A percentile compares a stretch with the other conserved stretches of the same genome.
Evolutionary conservation across 2,113 vertebrate species (phyloP).

Genomic region (Rhinichthys klamathensis): DNA sequence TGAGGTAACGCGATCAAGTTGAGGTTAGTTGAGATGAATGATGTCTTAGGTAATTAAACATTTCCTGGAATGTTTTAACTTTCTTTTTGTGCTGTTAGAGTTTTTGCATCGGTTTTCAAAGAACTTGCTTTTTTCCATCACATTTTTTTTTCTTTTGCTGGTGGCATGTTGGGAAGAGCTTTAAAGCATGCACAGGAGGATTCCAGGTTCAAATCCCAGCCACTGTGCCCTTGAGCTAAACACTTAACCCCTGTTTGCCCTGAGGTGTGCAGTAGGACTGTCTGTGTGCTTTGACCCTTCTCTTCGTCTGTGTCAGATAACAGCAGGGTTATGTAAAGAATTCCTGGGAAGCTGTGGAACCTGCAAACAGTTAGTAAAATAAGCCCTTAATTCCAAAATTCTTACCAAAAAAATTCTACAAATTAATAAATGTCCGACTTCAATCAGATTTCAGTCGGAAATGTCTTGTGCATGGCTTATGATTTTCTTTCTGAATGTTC

Average conservation of each 20-base stretch:
- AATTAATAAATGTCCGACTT: neutral
- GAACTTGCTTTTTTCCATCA: neutral
- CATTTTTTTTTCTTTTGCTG: neutral
- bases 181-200: constrained; percentile 20
- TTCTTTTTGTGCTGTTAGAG: neutral
- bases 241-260: constrained; percentile 42
- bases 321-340: constrained; percentile 40
- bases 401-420: neutral
- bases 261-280: constrained; percentile 7
- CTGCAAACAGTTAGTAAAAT: constrained; percentile 10
- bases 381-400: constrained; percentile 3
- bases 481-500: neutral
- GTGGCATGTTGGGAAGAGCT: neutral
- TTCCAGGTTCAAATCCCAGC: constrained; percentile 20
- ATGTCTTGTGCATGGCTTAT: neutral
- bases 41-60: neutral
- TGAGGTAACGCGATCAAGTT: neutral
- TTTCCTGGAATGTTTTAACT: neutral
- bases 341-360: constrained; percentile 22
- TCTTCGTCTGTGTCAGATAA: constrained; percentile 39
- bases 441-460: neutral
- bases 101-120: neutral
- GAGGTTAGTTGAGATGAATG: neutral
- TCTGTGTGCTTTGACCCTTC: constrained; percentile 31
- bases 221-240: constrained; percentile 34